phyloP scores from a whole-genome alignment of 2,113 vertebrate species.

The Nothoprocta pentlandii region DNA sequence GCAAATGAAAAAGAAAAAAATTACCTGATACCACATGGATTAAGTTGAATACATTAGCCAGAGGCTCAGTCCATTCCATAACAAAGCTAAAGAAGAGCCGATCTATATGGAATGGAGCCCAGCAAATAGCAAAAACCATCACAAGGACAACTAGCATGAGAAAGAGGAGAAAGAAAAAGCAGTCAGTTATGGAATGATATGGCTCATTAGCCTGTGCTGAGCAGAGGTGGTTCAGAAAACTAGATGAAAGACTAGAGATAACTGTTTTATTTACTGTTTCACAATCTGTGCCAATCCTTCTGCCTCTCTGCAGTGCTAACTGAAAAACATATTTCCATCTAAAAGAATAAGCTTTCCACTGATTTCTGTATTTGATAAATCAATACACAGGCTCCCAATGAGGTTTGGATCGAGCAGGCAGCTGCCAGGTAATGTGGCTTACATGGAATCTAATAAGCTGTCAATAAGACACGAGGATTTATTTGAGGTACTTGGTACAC shows the following conservation, averaged over 20 bases:
- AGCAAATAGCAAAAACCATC: slow-evolving; percentile 81
- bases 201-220: background rate
- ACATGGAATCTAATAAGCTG: background rate
- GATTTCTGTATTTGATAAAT: background rate
- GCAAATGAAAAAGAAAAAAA: background rate
- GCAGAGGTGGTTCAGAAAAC: background rate
- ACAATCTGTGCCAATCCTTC: background rate
- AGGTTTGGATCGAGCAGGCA: background rate
- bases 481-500: background rate
- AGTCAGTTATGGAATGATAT: background rate
- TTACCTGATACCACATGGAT: slow-evolving; percentile 84
- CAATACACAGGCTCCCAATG: background rate
- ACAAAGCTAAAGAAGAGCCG: slow-evolving; percentile 85
- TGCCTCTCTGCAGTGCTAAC: background rate
- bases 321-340: background rate
- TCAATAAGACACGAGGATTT: background rate
- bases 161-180: background rate
- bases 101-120: slow-evolving; percentile 83
- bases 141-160: slow-evolving; percentile 77
- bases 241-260: background rate
- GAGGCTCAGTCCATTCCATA: slow-evolving; percentile 80
- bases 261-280: background rate
- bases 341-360: background rate
- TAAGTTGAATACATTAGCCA: slow-evolving; percentile 81
- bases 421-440: background rate